phyloP scores from a whole-genome alignment of 2,797 vertebrate species.

The Micrastur ruficollis region DNA sequence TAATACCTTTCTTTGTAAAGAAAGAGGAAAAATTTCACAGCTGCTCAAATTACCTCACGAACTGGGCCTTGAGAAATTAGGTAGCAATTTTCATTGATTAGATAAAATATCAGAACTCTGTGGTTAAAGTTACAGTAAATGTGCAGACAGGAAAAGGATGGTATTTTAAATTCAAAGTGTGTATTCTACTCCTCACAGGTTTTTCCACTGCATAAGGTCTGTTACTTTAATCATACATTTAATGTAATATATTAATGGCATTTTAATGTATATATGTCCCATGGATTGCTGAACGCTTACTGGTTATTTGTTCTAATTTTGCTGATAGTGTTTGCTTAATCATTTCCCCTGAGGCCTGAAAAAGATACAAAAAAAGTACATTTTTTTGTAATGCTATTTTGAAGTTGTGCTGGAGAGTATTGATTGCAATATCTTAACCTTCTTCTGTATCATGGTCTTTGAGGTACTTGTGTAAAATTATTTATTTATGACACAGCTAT shows the following conservation, averaged over 20 bases:
- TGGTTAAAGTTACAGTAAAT: not conserved
- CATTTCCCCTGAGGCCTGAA: not conserved
- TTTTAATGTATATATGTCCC: not conserved
- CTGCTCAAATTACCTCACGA: constrained; percentile 35
- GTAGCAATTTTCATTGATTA: constrained; percentile 34
- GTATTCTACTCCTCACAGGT: not conserved
- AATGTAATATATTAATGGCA: not conserved
- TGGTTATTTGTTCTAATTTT: not conserved
- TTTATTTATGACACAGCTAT: not conserved
- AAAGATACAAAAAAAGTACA: not conserved
- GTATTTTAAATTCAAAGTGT: not conserved
- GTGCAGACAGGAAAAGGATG: not conserved
- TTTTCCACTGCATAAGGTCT: not conserved
- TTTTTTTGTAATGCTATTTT: not conserved
- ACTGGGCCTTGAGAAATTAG: constrained; percentile 36
- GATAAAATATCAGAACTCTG: constrained; percentile 31
- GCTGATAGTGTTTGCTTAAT: not conserved
- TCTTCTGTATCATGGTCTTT: not conserved
- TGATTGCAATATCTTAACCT: not conserved
- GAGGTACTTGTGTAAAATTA: not conserved
- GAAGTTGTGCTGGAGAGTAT: not conserved
- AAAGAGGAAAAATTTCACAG: not conserved
- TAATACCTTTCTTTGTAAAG: not conserved
- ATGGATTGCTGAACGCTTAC: not conserved
- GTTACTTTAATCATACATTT: not conserved